phyloP scores from a whole-genome alignment of 2,113 vertebrate genomes.

The Hypanus sabinus region DNA sequence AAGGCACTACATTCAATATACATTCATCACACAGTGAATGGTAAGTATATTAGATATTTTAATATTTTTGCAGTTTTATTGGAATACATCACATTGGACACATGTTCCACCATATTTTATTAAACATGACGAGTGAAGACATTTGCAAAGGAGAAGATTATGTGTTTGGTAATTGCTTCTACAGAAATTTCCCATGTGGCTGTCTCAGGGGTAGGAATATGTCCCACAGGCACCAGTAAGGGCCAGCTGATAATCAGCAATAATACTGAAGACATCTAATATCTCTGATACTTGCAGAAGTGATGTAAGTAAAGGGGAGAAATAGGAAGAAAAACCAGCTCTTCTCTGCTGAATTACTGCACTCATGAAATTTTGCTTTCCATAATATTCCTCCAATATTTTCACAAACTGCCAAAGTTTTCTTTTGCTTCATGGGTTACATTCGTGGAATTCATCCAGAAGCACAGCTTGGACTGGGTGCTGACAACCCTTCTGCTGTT shows the following conservation, averaged over 20 bases:
- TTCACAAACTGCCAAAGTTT: background rate
- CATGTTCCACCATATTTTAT: background rate
- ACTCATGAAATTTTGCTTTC: background rate
- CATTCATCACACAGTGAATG: background rate
- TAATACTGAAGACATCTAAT: background rate
- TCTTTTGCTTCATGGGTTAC: background rate
- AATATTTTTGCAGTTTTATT: background rate
- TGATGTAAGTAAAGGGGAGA: background rate
- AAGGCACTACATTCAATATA: background rate
- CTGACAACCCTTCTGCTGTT: background rate
- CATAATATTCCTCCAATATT: background rate
- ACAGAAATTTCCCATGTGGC: background rate
- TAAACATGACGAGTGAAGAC: background rate
- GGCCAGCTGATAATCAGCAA: background rate
- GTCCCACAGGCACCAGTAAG: background rate
- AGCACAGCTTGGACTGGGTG: background rate
- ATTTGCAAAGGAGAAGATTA: conserved; percentile 14
- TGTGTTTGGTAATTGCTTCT: conserved; percentile 20
- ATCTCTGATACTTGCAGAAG: background rate
- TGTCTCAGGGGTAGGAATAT: background rate
- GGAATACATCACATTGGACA: background rate
- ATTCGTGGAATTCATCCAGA: background rate
- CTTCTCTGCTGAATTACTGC: background rate
- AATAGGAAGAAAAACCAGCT: background rate
- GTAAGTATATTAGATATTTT: conserved; percentile 16